phyloP scores from a whole-genome alignment of 2,888 invertebrate species.

The Baronia brevicornis region DNA sequence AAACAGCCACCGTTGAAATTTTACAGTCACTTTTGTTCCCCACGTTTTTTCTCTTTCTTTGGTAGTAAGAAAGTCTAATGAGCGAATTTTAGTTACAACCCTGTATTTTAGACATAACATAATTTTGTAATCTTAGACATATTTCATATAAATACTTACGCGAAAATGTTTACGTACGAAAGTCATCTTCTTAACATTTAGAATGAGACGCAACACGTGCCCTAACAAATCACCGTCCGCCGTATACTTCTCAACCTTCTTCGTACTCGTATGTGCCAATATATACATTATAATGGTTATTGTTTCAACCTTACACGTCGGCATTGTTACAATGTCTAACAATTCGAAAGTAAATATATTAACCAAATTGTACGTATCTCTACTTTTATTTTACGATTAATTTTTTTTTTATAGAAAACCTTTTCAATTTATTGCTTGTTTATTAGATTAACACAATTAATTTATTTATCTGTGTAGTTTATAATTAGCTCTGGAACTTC shows the following conservation, averaged over 20 bases:
- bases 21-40: slow-evolving; percentile 58
- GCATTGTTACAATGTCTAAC: slow-evolving; percentile 2
- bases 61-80: slow-evolving; percentile 16
- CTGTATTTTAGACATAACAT: too few species aligned
- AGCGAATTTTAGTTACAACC: too few species aligned
- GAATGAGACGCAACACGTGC: slow-evolving; percentile 19
- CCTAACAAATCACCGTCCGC: slow-evolving; percentile 15
- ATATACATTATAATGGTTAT: slow-evolving; percentile 9
- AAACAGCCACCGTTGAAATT: slow-evolving; percentile 66
- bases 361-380: too few species aligned
- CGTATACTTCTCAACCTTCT: slow-evolving; percentile 1
- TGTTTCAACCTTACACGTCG: slow-evolving; percentile 5
- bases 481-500: too few species aligned
- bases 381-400: too few species aligned
- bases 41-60: slow-evolving; percentile 24
- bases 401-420: too few species aligned
- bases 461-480: too few species aligned
- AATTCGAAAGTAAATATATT: too few species aligned
- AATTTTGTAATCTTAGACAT: too few species aligned
- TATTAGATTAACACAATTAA: too few species aligned
- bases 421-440: too few species aligned
- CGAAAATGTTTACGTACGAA: slow-evolving; percentile 18
- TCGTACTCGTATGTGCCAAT: slow-evolving; percentile 11
- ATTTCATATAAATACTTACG: slow-evolving; percentile 9
- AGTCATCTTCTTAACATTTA: slow-evolving; percentile 21